phyloP scores from a whole-genome alignment of 2,797 vertebrate genomes.

The Delichon dasypus region DNA sequence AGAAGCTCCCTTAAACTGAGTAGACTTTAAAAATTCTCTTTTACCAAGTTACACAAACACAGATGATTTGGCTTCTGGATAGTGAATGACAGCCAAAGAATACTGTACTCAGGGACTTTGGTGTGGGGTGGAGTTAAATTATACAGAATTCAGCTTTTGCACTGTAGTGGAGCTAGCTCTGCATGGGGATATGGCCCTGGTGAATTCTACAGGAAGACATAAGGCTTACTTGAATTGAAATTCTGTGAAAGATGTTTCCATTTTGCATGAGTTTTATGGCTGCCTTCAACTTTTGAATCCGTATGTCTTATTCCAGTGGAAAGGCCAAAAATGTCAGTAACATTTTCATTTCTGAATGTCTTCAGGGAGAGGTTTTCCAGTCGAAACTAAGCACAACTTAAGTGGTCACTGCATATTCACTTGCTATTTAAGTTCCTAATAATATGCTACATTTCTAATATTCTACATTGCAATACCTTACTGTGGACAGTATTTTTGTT shows the following conservation, averaged over 20 bases:
- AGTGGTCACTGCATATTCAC: not conserved
- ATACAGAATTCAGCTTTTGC: not conserved
- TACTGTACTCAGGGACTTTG: not conserved
- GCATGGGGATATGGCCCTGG: not conserved
- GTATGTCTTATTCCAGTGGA: not conserved
- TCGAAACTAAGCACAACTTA: not conserved
- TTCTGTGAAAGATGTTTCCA: not conserved
- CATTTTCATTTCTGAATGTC: not conserved
- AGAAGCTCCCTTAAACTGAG: slow-evolving; percentile 23
- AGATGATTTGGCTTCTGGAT: slow-evolving; percentile 49
- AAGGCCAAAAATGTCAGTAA: not conserved
- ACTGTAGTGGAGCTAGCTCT: not conserved
- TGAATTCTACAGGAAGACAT: not conserved
- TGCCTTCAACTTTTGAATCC: not conserved
- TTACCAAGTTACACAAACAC: slow-evolving; percentile 57
- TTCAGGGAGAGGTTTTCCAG: not conserved
- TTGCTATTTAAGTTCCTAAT: not conserved
- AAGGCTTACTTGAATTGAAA: not conserved
- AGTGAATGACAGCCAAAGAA: slow-evolving; percentile 30
- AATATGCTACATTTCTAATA: not conserved
- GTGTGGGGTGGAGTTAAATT: not conserved
- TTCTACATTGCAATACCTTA: not conserved
- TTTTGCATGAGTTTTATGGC: not conserved
- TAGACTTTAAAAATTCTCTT: slow-evolving; percentile 10
- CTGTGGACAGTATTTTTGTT: not conserved